phyloP scores from a whole-genome alignment of 1,140 invertebrate species.

The Hycleus cichorii region DNA sequence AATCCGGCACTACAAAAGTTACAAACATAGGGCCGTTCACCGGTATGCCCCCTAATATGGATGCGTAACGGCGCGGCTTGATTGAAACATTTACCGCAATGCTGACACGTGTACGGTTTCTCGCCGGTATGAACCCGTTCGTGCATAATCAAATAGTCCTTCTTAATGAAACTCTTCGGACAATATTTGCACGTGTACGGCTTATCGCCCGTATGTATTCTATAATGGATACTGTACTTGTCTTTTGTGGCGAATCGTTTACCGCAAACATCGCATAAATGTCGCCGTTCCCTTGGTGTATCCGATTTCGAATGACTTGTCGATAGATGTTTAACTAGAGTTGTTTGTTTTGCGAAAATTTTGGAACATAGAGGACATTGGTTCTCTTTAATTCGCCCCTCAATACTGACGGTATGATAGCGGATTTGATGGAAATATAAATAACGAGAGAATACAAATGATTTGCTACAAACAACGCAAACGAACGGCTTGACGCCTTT shows the following conservation, averaged over 20 bases:
- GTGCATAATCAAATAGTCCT: conserved; percentile 50
- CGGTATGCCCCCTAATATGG: conserved; percentile 42
- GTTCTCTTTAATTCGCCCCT: conserved; percentile 28
- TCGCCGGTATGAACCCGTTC: conserved; percentile 51
- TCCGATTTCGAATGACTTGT: conserved; percentile 41
- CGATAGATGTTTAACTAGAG: conserved; percentile 47
- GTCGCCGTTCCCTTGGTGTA: conserved; percentile 30
- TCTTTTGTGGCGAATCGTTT: conserved; percentile 46
- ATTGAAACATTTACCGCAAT: conserved; percentile 48
- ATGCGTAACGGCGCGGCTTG: conserved; percentile 40
- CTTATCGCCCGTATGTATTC: conserved; percentile 48
- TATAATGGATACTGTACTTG: conserved; percentile 53
- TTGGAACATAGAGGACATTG: conserved; percentile 41
- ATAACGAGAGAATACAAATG: conserved; percentile 42
- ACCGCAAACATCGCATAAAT: conserved; percentile 38
- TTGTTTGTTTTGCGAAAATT: conserved; percentile 42
- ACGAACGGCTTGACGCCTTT: conserved; percentile 59
- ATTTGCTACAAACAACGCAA: conserved; percentile 31
- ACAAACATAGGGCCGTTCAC: conserved; percentile 35
- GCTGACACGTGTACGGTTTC: conserved; percentile 46
- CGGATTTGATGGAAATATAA: conserved; percentile 36
- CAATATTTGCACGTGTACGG: conserved; percentile 48
- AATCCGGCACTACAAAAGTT: conserved; percentile 29
- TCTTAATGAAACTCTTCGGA: conserved; percentile 47
- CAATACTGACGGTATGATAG: conserved; percentile 42